Evolutionary conservation across 2,797 vertebrate species (phyloP).

Genomic region (Gymnodraco acuticeps): DNA sequence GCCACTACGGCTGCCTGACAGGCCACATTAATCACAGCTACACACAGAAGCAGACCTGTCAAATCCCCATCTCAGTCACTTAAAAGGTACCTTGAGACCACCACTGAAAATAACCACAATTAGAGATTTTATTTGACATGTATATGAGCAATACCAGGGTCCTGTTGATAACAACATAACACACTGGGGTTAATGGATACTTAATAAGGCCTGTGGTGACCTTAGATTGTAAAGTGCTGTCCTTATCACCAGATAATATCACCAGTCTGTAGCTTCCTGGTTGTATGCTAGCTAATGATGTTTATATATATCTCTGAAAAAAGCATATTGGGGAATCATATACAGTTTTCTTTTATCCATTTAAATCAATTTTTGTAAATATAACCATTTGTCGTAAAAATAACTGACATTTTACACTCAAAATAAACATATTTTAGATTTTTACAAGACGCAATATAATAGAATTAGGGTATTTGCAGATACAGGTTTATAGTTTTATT

Average conservation of each 20-base stretch:
- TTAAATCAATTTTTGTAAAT: not conserved
- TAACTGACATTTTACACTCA: not conserved
- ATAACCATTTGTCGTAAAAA: not conserved
- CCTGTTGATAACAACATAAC: conserved; percentile 73
- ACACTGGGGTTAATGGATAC: conserved; percentile 70
- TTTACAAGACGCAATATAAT: not conserved
- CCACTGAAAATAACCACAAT: conserved; percentile 82
- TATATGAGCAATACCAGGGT: conserved; percentile 67
- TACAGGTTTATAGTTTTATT: no score
- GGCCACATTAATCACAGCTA: conserved; percentile 83
- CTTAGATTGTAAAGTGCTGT: conserved; percentile 49
- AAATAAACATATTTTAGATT: conserved; percentile 14
- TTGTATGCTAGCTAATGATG: not conserved
- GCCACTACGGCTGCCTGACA: conserved; percentile 78
- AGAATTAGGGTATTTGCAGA: not conserved
- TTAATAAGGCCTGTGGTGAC: conserved; percentile 69
- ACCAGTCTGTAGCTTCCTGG: conserved; percentile 9
- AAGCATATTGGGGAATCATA: not conserved
- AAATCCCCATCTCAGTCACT: conserved; percentile 83
- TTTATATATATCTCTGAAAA: conserved; percentile 10
- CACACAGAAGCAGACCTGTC: conserved; percentile 80
- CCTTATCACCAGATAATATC: conserved; percentile 39
- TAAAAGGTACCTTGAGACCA: conserved; percentile 83
- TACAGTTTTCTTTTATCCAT: not conserved
- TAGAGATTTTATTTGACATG: conserved; percentile 80